Percentiles rank a stretch among this genome's conserved stretches.
Conservation (phyloP, 2,888 invertebrate genomes). For the Carabus problematicus region DNA sequence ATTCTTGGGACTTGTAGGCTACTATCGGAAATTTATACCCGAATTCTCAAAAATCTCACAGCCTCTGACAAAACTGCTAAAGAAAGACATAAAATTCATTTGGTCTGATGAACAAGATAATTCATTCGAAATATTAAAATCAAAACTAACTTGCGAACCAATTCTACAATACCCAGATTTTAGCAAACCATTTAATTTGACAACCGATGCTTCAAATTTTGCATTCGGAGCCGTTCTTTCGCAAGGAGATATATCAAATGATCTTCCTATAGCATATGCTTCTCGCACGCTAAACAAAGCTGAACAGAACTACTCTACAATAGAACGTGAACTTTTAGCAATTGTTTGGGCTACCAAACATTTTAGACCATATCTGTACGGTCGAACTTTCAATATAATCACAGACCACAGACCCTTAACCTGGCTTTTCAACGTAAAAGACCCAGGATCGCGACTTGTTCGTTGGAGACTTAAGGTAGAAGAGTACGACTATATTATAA, state of each 20-base stretch:
- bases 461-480: conserved; percentile 49
- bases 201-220: conserved; percentile 51
- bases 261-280: conserved; percentile 51
- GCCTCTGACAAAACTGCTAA: conserved; percentile 40
- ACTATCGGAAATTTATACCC: conserved; percentile 1
- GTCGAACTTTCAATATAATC: conserved; percentile 49
- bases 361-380: conserved; percentile 52
- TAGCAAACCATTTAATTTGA: conserved; percentile 48
- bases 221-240: conserved; percentile 51
- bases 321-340: conserved; percentile 51
- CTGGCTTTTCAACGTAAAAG: conserved; percentile 49
- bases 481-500: conserved; percentile 50
- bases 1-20: conserved; percentile 17
- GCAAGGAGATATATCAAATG: conserved; percentile 47
- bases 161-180: conserved; percentile 51
- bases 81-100: conserved; percentile 39
- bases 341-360: conserved; percentile 50
- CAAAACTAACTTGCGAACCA: conserved; percentile 17
- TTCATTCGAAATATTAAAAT: conserved; percentile 11
- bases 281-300: conserved; percentile 46
- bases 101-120: conserved; percentile 25
- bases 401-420: conserved; percentile 50
- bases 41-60: too few relatives aligned
- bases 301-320: conserved; percentile 49
- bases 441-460: conserved; percentile 48